phyloP scores from a whole-genome alignment of 2,888 invertebrate species.

The Drosophila formosana region DNA sequence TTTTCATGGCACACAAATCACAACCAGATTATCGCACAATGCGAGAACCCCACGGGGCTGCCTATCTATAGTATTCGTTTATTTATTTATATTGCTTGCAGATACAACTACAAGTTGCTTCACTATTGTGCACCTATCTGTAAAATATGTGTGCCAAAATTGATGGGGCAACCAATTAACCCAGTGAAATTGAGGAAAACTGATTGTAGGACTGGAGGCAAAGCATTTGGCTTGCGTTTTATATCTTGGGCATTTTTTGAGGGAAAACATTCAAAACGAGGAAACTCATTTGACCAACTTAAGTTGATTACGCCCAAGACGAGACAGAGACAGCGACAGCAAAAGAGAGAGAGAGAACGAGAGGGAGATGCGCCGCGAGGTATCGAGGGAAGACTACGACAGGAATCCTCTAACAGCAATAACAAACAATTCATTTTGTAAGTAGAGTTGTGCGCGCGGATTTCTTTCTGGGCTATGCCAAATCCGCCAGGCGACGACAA shows the following conservation, averaged over 20 bases:
- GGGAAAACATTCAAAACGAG: conserved; percentile 54
- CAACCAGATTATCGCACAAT: conserved; percentile 26
- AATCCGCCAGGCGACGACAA: conserved; percentile 31
- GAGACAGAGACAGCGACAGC: conserved; percentile 3
- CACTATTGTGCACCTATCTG: neutral
- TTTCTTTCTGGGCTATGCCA: conserved; percentile 53
- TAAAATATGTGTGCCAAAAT: neutral
- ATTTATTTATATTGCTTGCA: neutral
- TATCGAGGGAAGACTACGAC: conserved; percentile 6
- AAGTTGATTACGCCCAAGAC: conserved; percentile 69
- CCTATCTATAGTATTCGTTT: neutral
- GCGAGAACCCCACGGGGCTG: neutral
- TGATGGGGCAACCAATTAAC: conserved; percentile 36
- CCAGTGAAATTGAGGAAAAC: conserved; percentile 25
- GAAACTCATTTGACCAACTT: conserved; percentile 78
- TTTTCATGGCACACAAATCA: conserved; percentile 47
- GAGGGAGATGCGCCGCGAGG: neutral
- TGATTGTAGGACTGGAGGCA: conserved; percentile 17
- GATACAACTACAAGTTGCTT: neutral
- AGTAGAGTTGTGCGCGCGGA: conserved; percentile 60
- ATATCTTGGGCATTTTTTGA: conserved; percentile 28
- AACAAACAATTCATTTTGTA: conserved; percentile 74
- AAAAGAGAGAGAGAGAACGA: neutral
- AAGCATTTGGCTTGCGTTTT: conserved; percentile 42
- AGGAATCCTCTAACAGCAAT: conserved; percentile 54